phyloP scores from a whole-genome alignment of 2,113 vertebrate genomes.

The Phalacrocorax carbo region DNA sequence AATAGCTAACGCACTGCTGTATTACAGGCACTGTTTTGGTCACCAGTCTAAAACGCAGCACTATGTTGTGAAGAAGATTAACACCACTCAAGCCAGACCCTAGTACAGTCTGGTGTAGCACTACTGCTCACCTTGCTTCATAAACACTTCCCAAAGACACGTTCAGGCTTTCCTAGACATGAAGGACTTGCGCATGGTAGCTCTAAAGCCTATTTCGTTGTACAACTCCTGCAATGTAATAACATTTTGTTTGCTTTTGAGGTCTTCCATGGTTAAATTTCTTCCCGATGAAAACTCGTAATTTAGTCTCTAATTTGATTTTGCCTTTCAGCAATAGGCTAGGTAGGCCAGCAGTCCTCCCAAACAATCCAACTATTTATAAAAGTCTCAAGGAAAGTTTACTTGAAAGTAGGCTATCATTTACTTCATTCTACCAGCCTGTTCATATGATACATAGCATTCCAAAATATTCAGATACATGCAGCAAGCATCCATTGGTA shows the following conservation, averaged over 20 bases:
- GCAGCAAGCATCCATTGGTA: background rate
- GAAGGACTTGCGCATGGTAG: background rate
- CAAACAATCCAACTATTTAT: background rate
- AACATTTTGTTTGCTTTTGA: background rate
- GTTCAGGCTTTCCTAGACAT: background rate
- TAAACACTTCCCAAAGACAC: background rate
- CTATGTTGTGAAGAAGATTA: background rate
- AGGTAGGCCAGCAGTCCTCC: background rate
- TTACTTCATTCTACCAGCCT: background rate
- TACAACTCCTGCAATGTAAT: background rate
- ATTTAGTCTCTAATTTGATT: background rate
- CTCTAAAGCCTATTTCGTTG: background rate
- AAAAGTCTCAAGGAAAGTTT: background rate
- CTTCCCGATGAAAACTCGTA: background rate
- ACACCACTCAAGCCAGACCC: background rate
- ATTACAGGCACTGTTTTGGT: background rate
- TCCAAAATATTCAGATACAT: background rate
- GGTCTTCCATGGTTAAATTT: background rate
- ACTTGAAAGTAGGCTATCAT: background rate
- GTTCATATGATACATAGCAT: background rate
- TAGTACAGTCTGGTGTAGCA: background rate
- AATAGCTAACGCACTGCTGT: background rate
- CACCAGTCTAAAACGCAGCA: background rate
- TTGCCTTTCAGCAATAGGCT: background rate
- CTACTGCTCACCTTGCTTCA: background rate